Evolutionary conservation across 1,140 invertebrate genomes (phyloP).

Genomic region (Eupeodes corollae): DNA sequence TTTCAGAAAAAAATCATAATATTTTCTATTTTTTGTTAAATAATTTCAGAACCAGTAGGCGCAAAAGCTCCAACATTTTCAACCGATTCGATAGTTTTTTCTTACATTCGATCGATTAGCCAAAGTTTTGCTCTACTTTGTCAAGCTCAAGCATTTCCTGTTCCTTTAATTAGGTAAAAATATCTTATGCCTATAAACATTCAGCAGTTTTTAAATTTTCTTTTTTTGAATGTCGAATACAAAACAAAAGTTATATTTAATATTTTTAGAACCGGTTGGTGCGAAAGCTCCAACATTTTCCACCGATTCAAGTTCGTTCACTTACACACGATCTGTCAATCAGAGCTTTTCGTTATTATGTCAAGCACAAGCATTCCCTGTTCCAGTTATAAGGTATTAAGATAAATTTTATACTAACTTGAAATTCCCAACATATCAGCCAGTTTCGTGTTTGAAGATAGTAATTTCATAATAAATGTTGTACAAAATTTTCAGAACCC

Average conservation of each 20-base stretch:
- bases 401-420: background rate
- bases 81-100: slow-evolving; percentile 54
- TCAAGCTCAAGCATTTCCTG: slow-evolving; percentile 20
- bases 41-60: slow-evolving; percentile 50
- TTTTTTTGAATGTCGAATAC: background rate
- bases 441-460: background rate
- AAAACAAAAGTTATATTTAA: background rate
- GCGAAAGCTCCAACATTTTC: slow-evolving; percentile 57
- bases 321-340: slow-evolving; percentile 37
- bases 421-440: background rate
- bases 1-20: background rate
- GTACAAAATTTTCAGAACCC: slow-evolving; percentile 46
- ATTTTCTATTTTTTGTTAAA: slow-evolving; percentile 15
- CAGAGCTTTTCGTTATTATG: slow-evolving; percentile 51
- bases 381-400: slow-evolving; percentile 54
- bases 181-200: background rate
- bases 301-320: slow-evolving; percentile 47
- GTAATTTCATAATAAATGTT: background rate
- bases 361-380: slow-evolving; percentile 64
- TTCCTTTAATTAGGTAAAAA: slow-evolving; percentile 10
- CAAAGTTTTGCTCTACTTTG: slow-evolving; percentile 26
- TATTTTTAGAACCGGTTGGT: slow-evolving; percentile 53
- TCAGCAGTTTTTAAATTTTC: no score
- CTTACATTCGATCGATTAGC: slow-evolving; percentile 40
- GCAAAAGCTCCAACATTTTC: slow-evolving; percentile 58